These are phyloP conservation scores for Calcarius lapponicus DNA, from an alignment of 2,797 vertebrate genomes.

Conservation along the genomic window DNA sequence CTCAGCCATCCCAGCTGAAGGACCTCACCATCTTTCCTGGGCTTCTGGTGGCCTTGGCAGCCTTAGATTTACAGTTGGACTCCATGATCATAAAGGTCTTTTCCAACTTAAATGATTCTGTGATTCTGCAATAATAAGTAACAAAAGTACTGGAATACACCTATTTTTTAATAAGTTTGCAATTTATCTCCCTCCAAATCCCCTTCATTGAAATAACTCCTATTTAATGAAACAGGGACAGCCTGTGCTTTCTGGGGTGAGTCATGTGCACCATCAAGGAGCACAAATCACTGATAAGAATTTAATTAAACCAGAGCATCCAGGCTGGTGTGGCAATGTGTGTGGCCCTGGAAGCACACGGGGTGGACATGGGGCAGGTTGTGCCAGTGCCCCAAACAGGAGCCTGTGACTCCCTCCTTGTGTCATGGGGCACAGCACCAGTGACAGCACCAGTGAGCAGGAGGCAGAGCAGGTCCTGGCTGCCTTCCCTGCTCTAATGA, in stretches of 20 bases:
- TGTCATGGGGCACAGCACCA: rapidly evolving
- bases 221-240: background rate
- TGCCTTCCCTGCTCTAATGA: background rate
- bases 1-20: background rate
- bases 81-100: rapidly evolving
- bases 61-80: background rate
- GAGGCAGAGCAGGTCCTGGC: background rate
- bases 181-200: background rate
- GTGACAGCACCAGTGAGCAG: background rate
- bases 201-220: background rate
- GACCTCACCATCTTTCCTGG: background rate
- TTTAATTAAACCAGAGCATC: background rate
- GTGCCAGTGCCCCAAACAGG: background rate
- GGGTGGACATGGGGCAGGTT: rapidly evolving
- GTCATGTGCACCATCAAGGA: rapidly evolving
- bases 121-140: background rate
- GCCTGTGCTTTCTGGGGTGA: background rate
- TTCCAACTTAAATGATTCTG: background rate
- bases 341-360: background rate
- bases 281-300: background rate
- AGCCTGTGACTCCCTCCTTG: background rate
- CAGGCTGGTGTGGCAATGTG: rapidly evolving
- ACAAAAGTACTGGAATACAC: background rate
- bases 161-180: background rate
- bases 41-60: background rate